phyloP scores from a whole-genome alignment of 2,113 vertebrate species.

The Pongo abelii region DNA sequence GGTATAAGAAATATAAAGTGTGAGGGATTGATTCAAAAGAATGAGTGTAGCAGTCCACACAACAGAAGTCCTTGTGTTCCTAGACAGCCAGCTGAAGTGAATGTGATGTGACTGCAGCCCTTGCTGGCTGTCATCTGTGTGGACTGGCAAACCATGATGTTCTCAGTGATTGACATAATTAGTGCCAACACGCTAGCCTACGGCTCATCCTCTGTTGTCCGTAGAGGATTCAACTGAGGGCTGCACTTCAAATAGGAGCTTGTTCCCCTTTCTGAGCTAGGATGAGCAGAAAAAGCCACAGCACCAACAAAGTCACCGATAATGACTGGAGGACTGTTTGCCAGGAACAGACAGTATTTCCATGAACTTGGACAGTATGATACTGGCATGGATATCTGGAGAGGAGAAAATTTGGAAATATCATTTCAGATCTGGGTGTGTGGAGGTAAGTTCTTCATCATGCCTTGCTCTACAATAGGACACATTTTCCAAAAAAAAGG shows the following conservation, averaged over 20 bases:
- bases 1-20: not conserved
- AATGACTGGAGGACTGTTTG: conserved; percentile 98
- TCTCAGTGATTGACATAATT: not conserved
- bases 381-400: conserved; percentile 97
- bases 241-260: not conserved
- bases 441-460: conserved; percentile 93
- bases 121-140: not conserved
- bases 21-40: not conserved
- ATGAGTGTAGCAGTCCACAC: not conserved
- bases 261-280: not conserved
- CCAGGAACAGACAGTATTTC: conserved; percentile 96
- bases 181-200: not conserved
- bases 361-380: conserved; percentile 95
- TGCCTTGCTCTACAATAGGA: conserved; percentile 96
- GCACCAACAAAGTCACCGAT: conserved; percentile 87
- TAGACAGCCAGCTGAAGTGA: not conserved
- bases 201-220: not conserved
- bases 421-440: conserved; percentile 99
- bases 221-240: not conserved
- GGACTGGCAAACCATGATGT: not conserved
- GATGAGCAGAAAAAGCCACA: not conserved
- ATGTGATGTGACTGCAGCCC: not conserved
- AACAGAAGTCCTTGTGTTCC: not conserved
- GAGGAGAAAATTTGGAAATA: conserved; percentile 97
- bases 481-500: conserved; percentile 96